Base-by-base conservation (phyloP, 2,113 vertebrate genomes). In the Heteronetta atricapilla region DNA sequence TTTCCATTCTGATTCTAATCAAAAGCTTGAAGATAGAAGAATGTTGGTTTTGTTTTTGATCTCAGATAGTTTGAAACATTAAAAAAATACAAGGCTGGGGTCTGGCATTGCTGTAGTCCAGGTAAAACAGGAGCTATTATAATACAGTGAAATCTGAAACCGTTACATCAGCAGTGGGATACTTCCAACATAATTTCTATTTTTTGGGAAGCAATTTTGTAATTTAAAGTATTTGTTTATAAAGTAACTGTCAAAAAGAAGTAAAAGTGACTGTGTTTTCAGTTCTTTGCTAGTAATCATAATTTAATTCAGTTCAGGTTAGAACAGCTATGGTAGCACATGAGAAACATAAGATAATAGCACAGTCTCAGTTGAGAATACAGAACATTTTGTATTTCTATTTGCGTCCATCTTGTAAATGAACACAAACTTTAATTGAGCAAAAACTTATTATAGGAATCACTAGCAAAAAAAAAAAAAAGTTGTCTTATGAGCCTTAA, bases 181-280 rank as follows among this genome's bases (percentile, higher is more conserved):
- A 94, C 63, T 95, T 95, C 91, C 89, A 89, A 88, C 73, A 56
- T 91, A 96, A 96, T 96, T 95, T 90, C 90, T 58, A 88, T 93
- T 97, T 97, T 94, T 97, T 88, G 93, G 88, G 70, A 93, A 95
- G 89, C 95, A 91, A 95, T 97, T 96, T 96, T 91, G 95, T 96
- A 94, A 97, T 95, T 97, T 90, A 86, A 95, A 96, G 93, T 95
- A 94, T 93, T 95, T 97, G 95, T 97, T 96, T 96, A 76, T 88
- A 92, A 94, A 94, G 89, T 81, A 96, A 94, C 88, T 77, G 34
- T 7, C 88, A 94, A 90, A 90, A 91, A 89, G 90, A 93, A 87
- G 58, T 92, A 93, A 82, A 96, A 96, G 89, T 92, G 82, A 50
- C 77, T 62, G 76, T 93, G 62, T 92, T 95, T 94, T 95, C 86